phyloP scores from a whole-genome alignment of 2,888 invertebrate genomes.

The Tachina grossa region DNA sequence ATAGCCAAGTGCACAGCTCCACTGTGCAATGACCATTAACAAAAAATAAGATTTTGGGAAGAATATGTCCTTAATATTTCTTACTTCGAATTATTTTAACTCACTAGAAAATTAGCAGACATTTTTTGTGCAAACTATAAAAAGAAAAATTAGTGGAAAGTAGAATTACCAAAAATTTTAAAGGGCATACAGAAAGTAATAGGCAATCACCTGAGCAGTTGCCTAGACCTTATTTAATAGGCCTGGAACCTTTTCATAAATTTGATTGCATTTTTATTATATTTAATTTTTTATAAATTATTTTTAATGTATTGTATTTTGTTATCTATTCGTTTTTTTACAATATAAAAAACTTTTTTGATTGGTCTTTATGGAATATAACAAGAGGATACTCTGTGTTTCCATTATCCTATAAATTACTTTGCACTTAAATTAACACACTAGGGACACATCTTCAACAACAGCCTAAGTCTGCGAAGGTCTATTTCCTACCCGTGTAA shows the following conservation, averaged over 20 bases:
- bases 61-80: no score
- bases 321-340: not conserved
- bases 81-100: no score
- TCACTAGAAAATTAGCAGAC: no score
- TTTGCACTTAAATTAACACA: constrained; percentile 48
- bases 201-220: no score
- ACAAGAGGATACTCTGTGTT: constrained; percentile 27
- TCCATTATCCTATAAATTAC: constrained; percentile 5
- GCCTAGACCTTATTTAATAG: no score
- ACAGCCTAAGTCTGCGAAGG: not conserved
- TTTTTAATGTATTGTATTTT: constrained; percentile 11
- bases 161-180: no score
- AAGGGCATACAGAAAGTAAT: no score
- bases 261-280: not conserved
- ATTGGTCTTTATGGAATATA: constrained; percentile 36
- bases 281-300: constrained; percentile 6
- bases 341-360: not conserved
- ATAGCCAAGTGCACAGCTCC: no score
- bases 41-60: no score
- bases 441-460: constrained; percentile 58
- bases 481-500: constrained; percentile 85
- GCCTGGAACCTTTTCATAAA: not conserved
- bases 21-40: no score
- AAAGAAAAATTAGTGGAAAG: no score
- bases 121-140: no score